phyloP scores from a whole-genome alignment of 1,140 invertebrate genomes.

The Ips typographus region DNA sequence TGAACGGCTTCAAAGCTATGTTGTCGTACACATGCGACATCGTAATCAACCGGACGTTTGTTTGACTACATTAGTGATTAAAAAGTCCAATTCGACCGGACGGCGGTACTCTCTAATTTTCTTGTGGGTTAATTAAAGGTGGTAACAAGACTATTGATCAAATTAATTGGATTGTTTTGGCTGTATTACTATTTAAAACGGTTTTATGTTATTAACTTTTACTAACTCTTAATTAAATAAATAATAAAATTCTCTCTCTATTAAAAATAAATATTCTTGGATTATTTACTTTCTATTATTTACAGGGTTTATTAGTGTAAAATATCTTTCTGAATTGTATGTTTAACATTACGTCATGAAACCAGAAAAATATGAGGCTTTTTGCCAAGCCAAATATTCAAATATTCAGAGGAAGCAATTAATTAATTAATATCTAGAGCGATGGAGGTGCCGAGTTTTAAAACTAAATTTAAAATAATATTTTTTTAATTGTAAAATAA shows the following conservation, averaged over 20 bases:
- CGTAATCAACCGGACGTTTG: conserved; percentile 3
- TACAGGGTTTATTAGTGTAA: too few species aligned
- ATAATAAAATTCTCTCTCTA: background rate
- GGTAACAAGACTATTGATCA: background rate
- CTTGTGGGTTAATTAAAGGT: background rate
- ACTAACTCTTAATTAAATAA: background rate
- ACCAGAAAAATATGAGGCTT: too few species aligned
- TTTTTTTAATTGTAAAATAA: too few species aligned
- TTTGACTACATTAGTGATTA: conserved; percentile 10
- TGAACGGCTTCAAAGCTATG: conserved; percentile 42
- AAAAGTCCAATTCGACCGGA: background rate
- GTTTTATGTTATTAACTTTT: background rate
- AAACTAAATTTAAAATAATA: too few species aligned
- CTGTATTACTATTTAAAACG: background rate
- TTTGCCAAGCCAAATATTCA: too few species aligned
- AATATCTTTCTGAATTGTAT: too few species aligned
- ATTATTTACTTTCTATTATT: too few species aligned
- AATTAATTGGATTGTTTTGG: background rate
- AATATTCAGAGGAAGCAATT: too few species aligned
- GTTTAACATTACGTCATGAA: too few species aligned
- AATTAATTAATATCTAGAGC: too few species aligned
- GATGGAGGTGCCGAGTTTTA: too few species aligned
- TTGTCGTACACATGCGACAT: conserved; percentile 44
- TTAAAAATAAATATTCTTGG: background rate
- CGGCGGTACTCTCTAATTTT: background rate